These are phyloP conservation scores for Brienomyrus brachyistius DNA, from an alignment of 2,113 vertebrate genomes.

Conservation along the genomic window DNA sequence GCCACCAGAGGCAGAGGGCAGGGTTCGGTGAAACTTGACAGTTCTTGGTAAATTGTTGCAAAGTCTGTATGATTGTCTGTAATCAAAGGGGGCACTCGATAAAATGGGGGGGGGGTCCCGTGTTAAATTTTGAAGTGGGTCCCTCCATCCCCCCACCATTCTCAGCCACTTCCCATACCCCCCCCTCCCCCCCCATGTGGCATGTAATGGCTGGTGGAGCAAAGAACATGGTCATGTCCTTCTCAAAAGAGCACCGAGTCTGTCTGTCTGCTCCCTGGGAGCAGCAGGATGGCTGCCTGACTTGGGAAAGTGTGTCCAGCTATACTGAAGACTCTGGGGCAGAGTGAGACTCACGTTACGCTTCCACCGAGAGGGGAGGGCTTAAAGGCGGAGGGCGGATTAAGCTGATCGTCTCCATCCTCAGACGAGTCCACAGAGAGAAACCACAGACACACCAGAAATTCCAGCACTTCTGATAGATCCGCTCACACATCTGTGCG, in stretches of 20 bases:
- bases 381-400: neutral
- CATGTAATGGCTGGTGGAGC: neutral
- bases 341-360: neutral
- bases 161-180: too few relatives aligned
- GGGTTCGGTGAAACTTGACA: neutral
- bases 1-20: neutral
- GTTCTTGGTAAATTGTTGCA: neutral
- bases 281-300: neutral
- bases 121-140: neutral
- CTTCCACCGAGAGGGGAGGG: neutral
- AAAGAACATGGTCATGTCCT: neutral
- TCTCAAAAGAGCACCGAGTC: conserved; percentile 1
- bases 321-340: neutral
- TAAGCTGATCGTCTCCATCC: neutral
- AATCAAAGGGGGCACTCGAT: neutral
- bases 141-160: neutral
- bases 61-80: neutral
- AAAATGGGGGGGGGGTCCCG: neutral
- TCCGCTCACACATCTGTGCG: neutral
- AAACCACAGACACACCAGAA: neutral
- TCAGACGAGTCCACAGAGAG: neutral
- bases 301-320: neutral
- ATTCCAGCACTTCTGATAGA: neutral
- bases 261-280: neutral
- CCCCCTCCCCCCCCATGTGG: neutral